Base-by-base conservation (phyloP, 92 coral and sea anemone species). In the Bergia puertoricense region DNA sequence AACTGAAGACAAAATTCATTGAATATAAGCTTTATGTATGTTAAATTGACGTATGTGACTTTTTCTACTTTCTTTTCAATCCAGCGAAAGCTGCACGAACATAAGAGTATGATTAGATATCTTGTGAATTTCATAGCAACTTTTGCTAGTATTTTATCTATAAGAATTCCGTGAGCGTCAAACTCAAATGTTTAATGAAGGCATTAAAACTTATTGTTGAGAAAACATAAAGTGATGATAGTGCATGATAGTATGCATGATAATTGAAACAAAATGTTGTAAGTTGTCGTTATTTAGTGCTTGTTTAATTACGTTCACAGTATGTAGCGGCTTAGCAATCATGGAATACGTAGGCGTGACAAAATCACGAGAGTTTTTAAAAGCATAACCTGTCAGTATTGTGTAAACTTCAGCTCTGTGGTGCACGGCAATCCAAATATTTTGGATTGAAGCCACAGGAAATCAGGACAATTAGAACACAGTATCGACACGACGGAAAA, bases 381-480 rank as follows among this genome's bases (percentile, higher is more conserved):
- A 68, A 80, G 6, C 71, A 18, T 44, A 38, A 10, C 11, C 36
- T 37, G 72, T 36, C 72, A 57, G 39, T 15, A 38, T 38, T 40
- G 68, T 3, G 69, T 3, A 62, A 62, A 20, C 67, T 62, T 62
- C 69, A 62, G 69, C 69, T 62, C 69, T 23, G 69, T 22, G 69
- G 23, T 62, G 20, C 69, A 62, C 44, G 40, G 43, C 73, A 56
- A 56, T 56, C 37, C 65, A 80, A 57, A 80, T 80, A 80, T 80
- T 80, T 80, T 56, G 71, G 18, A 80, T 80, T 80, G 44, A 38
- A 56, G 37, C 45, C 85, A 80, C 85, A 80, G 85, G 85, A 80
- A 54, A 39, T 23, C 50, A 38, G 9, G 48, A 57, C 45, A 22
- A 38, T 59, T 80, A 57, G 72, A 15, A 22, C n/a, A 10, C 66